These are phyloP conservation scores for Micromesistius poutassou DNA, from an alignment of 2,797 vertebrate genomes.

Conservation along the genomic window DNA sequence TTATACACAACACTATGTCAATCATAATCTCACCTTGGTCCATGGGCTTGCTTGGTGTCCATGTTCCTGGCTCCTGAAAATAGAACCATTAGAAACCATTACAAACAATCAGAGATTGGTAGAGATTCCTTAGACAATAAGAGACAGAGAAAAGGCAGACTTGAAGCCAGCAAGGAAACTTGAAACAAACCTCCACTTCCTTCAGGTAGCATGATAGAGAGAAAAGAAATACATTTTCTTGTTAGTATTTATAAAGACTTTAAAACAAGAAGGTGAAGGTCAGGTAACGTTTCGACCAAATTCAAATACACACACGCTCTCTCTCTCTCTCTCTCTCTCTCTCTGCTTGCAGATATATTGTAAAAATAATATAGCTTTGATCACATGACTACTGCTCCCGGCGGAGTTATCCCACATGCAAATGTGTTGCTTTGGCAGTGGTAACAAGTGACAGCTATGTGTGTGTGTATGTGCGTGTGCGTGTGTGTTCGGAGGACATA, in stretches of 20 bases:
- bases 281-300: conserved; percentile 9
- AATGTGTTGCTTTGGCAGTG: neutral
- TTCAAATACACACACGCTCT: neutral
- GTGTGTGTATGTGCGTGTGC: no score
- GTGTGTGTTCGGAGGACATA: neutral
- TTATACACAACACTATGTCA: neutral
- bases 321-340: neutral
- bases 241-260: neutral
- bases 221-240: conserved; percentile 28
- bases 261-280: conserved; percentile 27
- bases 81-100: conserved; percentile 25
- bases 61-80: conserved; percentile 84
- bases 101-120: neutral
- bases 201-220: conserved; percentile 79
- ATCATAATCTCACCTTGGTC: conserved; percentile 84
- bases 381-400: neutral
- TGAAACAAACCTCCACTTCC: conserved; percentile 97
- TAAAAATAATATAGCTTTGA: neutral
- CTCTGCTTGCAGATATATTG: neutral
- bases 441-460: neutral
- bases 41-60: conserved; percentile 89
- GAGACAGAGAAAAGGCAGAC: conserved; percentile 11
- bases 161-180: neutral
- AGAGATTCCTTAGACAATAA: conserved; percentile 12
- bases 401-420: neutral